Evolutionary conservation across 2,797 vertebrate species (phyloP).

Genomic region (Myioborus miniatus): DNA sequence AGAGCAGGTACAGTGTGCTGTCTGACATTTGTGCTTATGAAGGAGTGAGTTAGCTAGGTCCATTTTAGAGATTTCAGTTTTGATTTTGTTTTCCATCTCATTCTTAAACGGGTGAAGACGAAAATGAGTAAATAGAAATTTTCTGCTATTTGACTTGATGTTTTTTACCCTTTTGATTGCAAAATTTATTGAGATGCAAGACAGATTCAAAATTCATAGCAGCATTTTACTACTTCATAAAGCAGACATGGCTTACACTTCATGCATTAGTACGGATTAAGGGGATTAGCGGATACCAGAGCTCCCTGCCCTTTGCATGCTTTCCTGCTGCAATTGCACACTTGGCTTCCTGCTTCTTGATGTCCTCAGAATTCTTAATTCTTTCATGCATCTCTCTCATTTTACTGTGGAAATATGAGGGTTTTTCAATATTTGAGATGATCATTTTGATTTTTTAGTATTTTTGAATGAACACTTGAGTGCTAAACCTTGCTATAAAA

Average conservation of each 20-base stretch:
- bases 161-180: conserved; percentile 64
- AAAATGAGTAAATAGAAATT: conserved; percentile 24
- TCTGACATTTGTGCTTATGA: neutral
- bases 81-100: neutral
- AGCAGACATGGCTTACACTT: conserved; percentile 45
- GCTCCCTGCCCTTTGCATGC: neutral
- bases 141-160: conserved; percentile 39
- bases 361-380: neutral
- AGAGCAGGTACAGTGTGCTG: neutral
- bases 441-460: neutral
- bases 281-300: conserved; percentile 49
- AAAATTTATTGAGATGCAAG: conserved; percentile 63
- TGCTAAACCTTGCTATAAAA: neutral
- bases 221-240: conserved; percentile 66
- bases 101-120: neutral
- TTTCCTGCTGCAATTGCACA: neutral
- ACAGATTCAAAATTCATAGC: conserved; percentile 53
- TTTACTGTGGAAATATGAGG: neutral
- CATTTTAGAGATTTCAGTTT: neutral
- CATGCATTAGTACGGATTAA: conserved; percentile 49
- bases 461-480: neutral
- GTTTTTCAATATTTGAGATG: neutral
- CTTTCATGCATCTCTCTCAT: neutral
- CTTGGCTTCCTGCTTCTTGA: neutral
- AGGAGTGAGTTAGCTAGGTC: neutral